Conservation (phyloP, 1,140 invertebrate genomes). For the Heliothis subflexa region DNA sequence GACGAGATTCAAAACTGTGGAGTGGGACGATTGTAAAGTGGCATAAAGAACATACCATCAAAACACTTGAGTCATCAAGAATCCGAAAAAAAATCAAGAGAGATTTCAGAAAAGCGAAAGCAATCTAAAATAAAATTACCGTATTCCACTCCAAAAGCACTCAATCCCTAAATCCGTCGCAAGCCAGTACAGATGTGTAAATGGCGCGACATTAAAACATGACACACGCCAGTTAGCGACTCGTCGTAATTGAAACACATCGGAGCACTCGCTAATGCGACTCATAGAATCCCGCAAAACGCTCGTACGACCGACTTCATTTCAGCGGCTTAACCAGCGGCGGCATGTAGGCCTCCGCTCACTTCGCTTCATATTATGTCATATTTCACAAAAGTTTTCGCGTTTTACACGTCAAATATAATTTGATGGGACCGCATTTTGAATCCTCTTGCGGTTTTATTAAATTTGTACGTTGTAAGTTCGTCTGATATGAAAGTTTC, state of each 20-base stretch:
- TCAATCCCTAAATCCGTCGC: constrained; percentile 18
- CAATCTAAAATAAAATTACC: neutral
- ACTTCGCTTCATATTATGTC: constrained; percentile 22
- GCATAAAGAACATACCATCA: too few species aligned
- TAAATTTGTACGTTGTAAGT: neutral
- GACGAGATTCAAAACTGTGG: too few species aligned
- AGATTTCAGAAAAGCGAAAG: neutral
- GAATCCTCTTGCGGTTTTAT: constrained; percentile 27
- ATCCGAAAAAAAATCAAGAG: neutral
- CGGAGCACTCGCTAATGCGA: constrained; percentile 18
- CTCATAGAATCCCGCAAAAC: constrained; percentile 30
- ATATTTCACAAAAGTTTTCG: constrained; percentile 26
- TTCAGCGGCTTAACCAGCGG: constrained; percentile 30
- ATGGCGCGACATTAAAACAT: constrained; percentile 32
- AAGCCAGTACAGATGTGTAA: constrained; percentile 1
- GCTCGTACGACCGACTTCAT: constrained; percentile 36
- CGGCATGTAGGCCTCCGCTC: constrained; percentile 21
- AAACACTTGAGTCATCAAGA: too few species aligned
- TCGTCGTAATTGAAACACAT: constrained; percentile 38
- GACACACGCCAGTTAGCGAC: constrained; percentile 26
- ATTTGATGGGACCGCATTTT: constrained; percentile 30
- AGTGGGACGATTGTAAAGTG: too few species aligned
- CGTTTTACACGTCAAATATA: constrained; percentile 37
- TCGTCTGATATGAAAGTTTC: constrained; percentile 13
- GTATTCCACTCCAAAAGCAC: constrained; percentile 13